A percentile compares a stretch with the other conserved stretches of the same genome.
Conservation (phyloP, 2,113 vertebrate genomes). For the Erinaceus europaeus region DNA sequence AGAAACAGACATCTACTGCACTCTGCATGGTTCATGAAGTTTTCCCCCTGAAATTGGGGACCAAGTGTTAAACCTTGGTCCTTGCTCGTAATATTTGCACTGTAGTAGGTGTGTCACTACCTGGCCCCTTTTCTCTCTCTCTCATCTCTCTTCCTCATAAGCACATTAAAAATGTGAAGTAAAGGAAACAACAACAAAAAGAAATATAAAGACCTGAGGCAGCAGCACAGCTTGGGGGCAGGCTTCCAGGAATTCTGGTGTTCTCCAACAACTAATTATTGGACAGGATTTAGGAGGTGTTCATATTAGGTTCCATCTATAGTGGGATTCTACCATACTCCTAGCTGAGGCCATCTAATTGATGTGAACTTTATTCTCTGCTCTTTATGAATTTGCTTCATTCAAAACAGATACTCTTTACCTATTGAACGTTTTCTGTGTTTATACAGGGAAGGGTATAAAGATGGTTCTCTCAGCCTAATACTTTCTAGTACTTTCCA, state of each 20-base stretch:
- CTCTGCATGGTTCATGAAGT: no score
- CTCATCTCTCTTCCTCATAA: no score
- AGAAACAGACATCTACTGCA: no score
- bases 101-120: no score
- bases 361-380: neutral
- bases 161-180: no score
- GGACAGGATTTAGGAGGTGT: neutral
- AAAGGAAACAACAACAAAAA: no score
- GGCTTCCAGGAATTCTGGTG: neutral
- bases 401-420: no score
- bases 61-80: no score
- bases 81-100: no score
- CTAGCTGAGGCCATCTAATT: neutral
- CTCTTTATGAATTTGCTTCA: neutral
- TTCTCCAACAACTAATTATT: neutral
- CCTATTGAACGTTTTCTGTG: neutral
- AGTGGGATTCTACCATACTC: neutral
- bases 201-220: neutral
- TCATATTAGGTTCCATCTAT: neutral
- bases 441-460: neutral
- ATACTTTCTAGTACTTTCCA: neutral
- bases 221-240: neutral
- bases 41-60: no score
- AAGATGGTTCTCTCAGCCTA: neutral
- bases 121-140: no score